These are phyloP conservation scores for Sogatella furcifera DNA, from an alignment of 1,140 invertebrate species.

Conservation along the genomic window DNA sequence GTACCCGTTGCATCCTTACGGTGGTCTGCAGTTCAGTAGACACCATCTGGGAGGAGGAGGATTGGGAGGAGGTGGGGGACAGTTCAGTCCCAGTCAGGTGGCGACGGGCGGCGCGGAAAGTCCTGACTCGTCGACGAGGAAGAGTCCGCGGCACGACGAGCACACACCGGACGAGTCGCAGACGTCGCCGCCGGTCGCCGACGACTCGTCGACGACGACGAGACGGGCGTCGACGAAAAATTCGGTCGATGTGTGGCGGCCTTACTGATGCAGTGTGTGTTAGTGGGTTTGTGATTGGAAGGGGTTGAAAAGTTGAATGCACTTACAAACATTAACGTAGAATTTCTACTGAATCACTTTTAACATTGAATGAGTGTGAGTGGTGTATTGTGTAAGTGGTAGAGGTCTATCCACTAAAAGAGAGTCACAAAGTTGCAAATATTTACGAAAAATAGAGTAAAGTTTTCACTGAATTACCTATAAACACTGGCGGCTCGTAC, in stretches of 20 bases:
- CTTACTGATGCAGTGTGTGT: constrained; percentile 8
- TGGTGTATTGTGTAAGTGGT: too few relatives aligned
- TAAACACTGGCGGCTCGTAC: too few relatives aligned
- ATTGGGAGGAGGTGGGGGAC: too few relatives aligned
- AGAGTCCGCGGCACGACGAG: neutral
- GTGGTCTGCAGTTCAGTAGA: constrained; percentile 7
- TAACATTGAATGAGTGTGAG: too few relatives aligned
- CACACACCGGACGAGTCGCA: neutral
- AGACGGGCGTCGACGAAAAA: constrained; percentile 3
- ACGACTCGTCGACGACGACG: constrained; percentile 5
- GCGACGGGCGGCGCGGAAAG: neutral
- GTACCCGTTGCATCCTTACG: constrained; percentile 43
- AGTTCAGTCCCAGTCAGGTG: neutral
- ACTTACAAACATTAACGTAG: too few relatives aligned
- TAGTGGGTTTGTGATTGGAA: too few relatives aligned
- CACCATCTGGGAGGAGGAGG: neutral
- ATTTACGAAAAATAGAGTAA: too few relatives aligned
- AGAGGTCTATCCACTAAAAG: too few relatives aligned
- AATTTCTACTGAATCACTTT: too few relatives aligned
- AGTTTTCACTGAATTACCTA: too few relatives aligned
- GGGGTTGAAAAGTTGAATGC: too few relatives aligned
- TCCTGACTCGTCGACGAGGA: constrained; percentile 14
- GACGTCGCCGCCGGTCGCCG: neutral
- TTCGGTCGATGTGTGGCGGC: constrained; percentile 13
- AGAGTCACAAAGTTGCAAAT: too few relatives aligned